Conservation (phyloP, 2,113 vertebrate genomes). For the Bujurquina vittata region DNA sequence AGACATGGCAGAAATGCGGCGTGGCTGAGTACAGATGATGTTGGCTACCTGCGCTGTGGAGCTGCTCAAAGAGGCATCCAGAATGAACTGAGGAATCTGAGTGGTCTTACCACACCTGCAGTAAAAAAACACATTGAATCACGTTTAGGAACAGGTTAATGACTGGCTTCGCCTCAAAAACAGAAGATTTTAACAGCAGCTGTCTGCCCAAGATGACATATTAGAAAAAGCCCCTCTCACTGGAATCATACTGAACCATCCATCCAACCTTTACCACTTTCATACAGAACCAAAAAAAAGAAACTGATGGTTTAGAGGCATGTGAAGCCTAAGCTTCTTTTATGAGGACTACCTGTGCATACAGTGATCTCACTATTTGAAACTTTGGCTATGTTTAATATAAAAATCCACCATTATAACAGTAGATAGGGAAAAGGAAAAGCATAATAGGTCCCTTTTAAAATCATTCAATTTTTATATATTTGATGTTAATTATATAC, state of each 20-base stretch:
- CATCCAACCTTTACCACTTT: not conserved
- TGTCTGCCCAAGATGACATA: not conserved
- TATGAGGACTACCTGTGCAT: fast-evolving
- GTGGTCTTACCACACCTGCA: slow-evolving; percentile 97
- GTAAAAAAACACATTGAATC: not conserved
- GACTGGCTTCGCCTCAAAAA: too few relatives aligned
- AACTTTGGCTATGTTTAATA: not conserved
- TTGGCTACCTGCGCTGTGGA: slow-evolving; percentile 84
- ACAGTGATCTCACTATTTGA: not conserved
- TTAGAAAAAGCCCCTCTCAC: too few relatives aligned
- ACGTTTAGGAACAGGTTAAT: not conserved
- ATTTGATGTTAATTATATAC: not conserved
- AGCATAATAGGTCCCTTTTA: not conserved
- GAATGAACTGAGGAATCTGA: slow-evolving; percentile 97
- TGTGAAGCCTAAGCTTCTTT: not conserved
- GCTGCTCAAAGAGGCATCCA: slow-evolving; percentile 87
- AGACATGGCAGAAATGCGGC: slow-evolving; percentile 95
- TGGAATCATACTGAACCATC: not conserved
- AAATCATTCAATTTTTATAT: not conserved
- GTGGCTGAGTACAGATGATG: slow-evolving; percentile 96
- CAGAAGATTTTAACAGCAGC: not conserved
- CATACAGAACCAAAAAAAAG: not conserved
- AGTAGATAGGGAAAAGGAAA: not conserved
- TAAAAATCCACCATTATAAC: not conserved
- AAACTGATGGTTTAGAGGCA: not conserved